These are phyloP conservation scores for Styela plicata DNA, from an alignment of 23 tunicate species.

Conservation along the genomic window DNA sequence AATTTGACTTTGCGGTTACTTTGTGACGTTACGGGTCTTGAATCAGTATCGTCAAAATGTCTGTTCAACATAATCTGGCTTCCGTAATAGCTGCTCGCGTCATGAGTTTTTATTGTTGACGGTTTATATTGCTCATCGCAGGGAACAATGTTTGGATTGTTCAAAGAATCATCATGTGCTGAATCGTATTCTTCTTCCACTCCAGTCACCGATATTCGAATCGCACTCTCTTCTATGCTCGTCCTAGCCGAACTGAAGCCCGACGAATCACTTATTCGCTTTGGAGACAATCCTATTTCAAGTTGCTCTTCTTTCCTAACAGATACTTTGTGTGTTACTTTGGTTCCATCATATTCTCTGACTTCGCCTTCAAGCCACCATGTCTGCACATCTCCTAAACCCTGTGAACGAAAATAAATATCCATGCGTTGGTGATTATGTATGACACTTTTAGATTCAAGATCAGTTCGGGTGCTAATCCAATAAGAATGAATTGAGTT, in stretches of 20 bases:
- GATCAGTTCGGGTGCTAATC: too few species aligned
- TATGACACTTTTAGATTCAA: too few species aligned
- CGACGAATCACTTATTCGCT: slow-evolving; percentile 9
- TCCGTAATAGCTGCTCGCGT: too few species aligned
- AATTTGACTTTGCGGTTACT: background rate
- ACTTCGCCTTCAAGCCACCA: slow-evolving; percentile 78
- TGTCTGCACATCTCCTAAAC: slow-evolving; percentile 77
- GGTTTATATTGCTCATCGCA: background rate
- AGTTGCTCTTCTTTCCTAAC: background rate
- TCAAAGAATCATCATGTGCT: background rate
- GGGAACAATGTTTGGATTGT: background rate
- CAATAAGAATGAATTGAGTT: too few species aligned
- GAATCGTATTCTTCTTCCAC: background rate
- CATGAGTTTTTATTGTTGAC: background rate
- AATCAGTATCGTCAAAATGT: background rate
- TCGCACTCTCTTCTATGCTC: slow-evolving; percentile 1
- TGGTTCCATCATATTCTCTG: background rate
- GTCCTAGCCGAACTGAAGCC: slow-evolving; percentile 12
- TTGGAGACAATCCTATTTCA: background rate
- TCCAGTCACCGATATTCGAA: background rate
- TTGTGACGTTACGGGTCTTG: background rate
- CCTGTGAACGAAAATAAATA: slow-evolving; percentile 35
- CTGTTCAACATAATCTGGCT: too few species aligned
- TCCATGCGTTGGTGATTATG: too few species aligned
- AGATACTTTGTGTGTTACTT: background rate